These are phyloP conservation scores for Seira sanloemensis DNA, from an alignment of 2,888 invertebrate species.

Conservation along the genomic window DNA sequence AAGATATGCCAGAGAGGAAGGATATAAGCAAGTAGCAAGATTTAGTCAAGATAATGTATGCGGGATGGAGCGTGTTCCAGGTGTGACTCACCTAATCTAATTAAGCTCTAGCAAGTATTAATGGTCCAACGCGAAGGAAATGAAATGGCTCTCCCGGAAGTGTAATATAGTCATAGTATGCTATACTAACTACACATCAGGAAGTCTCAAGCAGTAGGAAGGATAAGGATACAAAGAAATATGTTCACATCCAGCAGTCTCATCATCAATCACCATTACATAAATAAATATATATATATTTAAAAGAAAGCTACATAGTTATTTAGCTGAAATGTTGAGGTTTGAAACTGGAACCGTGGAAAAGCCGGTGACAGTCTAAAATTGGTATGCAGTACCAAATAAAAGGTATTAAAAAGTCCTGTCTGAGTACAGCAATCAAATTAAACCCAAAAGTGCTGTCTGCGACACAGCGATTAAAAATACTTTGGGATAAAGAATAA, in stretches of 20 bases:
- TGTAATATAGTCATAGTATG: background rate
- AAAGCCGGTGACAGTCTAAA: slow-evolving; percentile 2
- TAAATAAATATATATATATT: background rate
- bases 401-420: background rate
- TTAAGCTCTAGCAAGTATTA: background rate
- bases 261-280: background rate
- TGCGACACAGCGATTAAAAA: background rate
- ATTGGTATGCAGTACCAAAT: background rate
- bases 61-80: background rate
- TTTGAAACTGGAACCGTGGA: slow-evolving; percentile 5
- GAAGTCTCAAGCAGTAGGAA: background rate
- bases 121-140: background rate
- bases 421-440: background rate
- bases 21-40: background rate
- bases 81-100: slow-evolving; percentile 6
- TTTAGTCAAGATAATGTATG: background rate
- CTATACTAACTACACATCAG: background rate
- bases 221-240: background rate
- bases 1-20: background rate
- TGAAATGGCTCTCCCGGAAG: background rate
- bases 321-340: background rate
- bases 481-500: background rate
- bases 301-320: background rate
- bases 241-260: background rate
- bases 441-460: background rate